Evolutionary conservation across 2,797 vertebrate genomes (phyloP), one percentile per base, ranked within the genome.

Genomic region (Helostoma temminkii): DNA sequence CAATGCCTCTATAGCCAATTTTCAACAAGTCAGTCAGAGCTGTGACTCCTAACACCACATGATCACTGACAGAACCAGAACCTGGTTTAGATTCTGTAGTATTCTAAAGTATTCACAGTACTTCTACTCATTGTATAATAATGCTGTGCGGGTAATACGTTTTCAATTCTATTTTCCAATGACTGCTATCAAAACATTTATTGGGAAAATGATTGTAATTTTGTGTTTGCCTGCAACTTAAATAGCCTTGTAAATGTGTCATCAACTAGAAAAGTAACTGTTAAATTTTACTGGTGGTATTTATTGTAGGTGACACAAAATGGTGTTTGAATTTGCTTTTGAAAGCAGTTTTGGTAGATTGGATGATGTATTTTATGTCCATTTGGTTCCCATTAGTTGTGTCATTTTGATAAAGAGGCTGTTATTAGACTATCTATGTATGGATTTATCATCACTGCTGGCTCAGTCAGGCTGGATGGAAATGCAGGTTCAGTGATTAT

Each of bases 241-340:
- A 66, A 64, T 14, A 57, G n/a, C 36, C 60, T 71, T 34, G 24
- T 56, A 74, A 77, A 71, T 49, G 42, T 54, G 42, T 62, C 34
- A 25, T 34, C 18, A 48, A 15, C 19, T 50, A 15, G 7, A 48
- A 46, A 30, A 28, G 12, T 2, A 41, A 16, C 19, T 54, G 11
- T 24, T 25, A 30, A 76, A 16, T 34, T 41, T 1, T 10, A 9
- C 4, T 26, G 22, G 7, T 16, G 47, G 9, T 18, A 18, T 46
- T 34, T 19, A 50, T 30, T 34, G 28, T n/a, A 37, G 11, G 5
- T 30, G 18, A 37, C 48, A 60, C 2, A 59, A 4, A 55, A 36
- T 25, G 12, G 9, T 8, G 22, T 56, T 12, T 36, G 8, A 32
- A 39, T 39, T 36, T 49, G 5, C 9, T 32, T 66, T 46, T 56